phyloP scores from a whole-genome alignment of 1,140 invertebrate species.

The Pemphigus obesinymphae region DNA sequence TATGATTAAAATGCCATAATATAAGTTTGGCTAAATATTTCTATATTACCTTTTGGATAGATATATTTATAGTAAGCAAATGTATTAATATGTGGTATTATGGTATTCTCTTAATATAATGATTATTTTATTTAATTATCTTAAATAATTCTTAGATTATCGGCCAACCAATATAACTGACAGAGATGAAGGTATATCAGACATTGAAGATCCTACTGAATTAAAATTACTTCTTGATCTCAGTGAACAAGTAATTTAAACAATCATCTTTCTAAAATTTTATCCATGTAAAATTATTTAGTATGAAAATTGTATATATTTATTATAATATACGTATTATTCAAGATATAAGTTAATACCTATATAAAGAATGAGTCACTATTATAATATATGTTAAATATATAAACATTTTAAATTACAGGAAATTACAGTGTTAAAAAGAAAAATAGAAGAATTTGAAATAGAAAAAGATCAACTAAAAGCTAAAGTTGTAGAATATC shows the following conservation, averaged over 20 bases:
- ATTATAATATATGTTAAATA: not conserved
- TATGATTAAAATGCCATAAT: no score
- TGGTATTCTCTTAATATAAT: no score
- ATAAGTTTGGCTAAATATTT: no score
- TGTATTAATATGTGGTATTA: no score
- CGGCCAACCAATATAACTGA: constrained; percentile 62
- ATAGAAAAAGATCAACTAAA: constrained; percentile 69
- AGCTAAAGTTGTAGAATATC: constrained; percentile 69
- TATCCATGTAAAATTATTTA: not conserved
- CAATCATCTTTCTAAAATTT: not conserved
- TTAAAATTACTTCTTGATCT: constrained; percentile 75
- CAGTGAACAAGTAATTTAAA: constrained; percentile 65
- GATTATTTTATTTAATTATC: no score
- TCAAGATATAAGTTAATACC: not conserved
- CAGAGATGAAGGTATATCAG: constrained; percentile 68
- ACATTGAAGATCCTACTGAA: constrained; percentile 71
- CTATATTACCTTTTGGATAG: no score
- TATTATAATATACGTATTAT: not conserved
- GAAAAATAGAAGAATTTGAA: constrained; percentile 80
- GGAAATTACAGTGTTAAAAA: constrained; percentile 72
- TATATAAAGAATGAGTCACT: not conserved
- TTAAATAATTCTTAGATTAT: constrained; percentile 31
- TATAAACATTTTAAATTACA: constrained; percentile 48
- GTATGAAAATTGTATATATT: not conserved
- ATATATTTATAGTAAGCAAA: no score